Evolutionary conservation across 2,888 invertebrate species (phyloP).

Genomic region (Reticulitermes lucifugus): DNA sequence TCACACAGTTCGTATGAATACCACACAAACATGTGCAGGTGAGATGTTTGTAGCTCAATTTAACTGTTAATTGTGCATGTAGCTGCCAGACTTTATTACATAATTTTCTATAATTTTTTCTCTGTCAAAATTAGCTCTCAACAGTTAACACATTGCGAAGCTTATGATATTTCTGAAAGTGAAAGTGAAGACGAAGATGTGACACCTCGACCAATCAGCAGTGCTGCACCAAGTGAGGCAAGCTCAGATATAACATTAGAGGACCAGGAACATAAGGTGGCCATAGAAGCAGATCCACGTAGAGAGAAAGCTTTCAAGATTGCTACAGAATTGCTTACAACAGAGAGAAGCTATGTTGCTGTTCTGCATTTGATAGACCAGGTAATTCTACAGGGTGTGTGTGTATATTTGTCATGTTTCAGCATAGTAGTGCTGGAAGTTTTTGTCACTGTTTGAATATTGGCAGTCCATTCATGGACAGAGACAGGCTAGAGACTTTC

Average conservation of each 20-base stretch:
- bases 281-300: conserved; percentile 55
- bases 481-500: no score
- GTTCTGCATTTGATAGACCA: conserved; percentile 72
- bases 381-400: conserved; percentile 58
- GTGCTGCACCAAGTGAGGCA: conserved; percentile 49
- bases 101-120: no score
- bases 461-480: no score
- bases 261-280: conserved; percentile 40
- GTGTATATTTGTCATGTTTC: no score
- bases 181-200: conserved; percentile 65
- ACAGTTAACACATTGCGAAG: conserved; percentile 56
- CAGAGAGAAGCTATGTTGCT: conserved; percentile 72
- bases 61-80: no score
- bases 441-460: no score
- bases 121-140: conserved; percentile 31
- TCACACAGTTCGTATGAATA: background rate
- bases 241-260: conserved; percentile 53
- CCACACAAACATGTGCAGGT: conserved; percentile 15
- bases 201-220: conserved; percentile 49
- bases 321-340: conserved; percentile 71
- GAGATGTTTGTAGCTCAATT: background rate
- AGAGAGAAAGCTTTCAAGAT: conserved; percentile 61
- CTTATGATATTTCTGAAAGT: conserved; percentile 64
- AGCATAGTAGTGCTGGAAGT: background rate
- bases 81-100: no score